Evolutionary conservation across 2,888 invertebrate genomes (phyloP).

Genomic region (Hypselothyrea guttata): DNA sequence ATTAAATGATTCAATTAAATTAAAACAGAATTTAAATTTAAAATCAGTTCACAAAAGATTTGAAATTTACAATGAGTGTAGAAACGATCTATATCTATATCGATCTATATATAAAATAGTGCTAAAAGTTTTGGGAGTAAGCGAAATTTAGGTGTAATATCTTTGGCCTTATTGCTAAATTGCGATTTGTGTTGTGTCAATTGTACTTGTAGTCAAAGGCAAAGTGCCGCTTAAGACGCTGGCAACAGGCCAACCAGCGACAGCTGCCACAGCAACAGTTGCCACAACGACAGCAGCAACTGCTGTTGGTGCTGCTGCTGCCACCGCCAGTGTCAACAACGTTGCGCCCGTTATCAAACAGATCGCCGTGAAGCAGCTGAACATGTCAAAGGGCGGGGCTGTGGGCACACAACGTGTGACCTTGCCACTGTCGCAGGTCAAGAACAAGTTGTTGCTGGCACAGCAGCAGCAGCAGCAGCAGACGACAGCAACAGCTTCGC

Average conservation of each 20-base stretch:
- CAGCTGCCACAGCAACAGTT: constrained; percentile 27
- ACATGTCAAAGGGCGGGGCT: constrained; percentile 66
- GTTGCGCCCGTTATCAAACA: constrained; percentile 72
- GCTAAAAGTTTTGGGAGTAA: no score
- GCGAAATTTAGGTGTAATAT: no score
- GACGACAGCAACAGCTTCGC: constrained; percentile 26
- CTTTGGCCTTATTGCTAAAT: no score
- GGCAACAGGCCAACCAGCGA: constrained; percentile 38
- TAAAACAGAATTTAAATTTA: no score
- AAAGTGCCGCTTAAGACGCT: constrained; percentile 61
- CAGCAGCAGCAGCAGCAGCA: constrained; percentile 58
- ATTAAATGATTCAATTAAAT: no score
- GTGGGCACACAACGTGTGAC: constrained; percentile 67
- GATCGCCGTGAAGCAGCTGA: constrained; percentile 76
- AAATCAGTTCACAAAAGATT: no score
- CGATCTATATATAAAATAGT: no score
- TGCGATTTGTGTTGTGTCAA: background rate
- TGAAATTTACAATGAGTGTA: no score
- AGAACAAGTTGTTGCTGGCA: constrained; percentile 62
- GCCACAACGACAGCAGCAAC: constrained; percentile 26
- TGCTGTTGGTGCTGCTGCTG: constrained; percentile 1
- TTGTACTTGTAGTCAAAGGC: constrained; percentile 31
- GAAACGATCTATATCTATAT: no score
- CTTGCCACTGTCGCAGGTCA: constrained; percentile 63
- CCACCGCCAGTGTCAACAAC: constrained; percentile 7